Base-by-base conservation (phyloP, 2,113 vertebrate genomes). In the Nyctibius bracteatus region DNA sequence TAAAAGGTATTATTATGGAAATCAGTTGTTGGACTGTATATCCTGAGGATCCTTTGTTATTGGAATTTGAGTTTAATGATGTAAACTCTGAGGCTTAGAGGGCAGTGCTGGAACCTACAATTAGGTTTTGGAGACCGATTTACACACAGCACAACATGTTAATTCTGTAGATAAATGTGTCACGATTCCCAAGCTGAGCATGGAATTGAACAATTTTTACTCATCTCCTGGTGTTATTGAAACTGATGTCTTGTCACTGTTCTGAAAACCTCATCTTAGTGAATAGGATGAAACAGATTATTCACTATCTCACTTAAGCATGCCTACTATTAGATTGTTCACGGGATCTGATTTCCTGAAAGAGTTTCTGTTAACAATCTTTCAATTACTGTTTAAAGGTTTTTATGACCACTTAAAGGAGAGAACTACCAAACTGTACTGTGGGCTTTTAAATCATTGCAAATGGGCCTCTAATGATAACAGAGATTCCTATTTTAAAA, bases 401-500 rank as follows among this genome's bases (percentile, higher is more conserved):
- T 95, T 97, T 97, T 96, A 95, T 94, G 95, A 94, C 91, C 75
- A 73, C 82, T 96, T 95, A 92, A 94, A 91, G 74, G 79, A 91
- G 88, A 78, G 37, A 94, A 81, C 91, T 80, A 93, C 63, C 92
- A 88, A 86, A 87, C 9, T 66, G 65, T 92, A 82, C 65, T 85
- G 54, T 82, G 54, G 92, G 52, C 88, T 91, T 94, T 89, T 92
- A 96, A 96, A 90, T 96, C 88, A 90, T 86, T 85, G 92, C 81
- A 92, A 93, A 91, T 94, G 83, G 86, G 68, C 83, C 80, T 94
- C 80, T 96, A 87, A 96, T 4, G 86, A 94, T 96, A 94, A 85
- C 59, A 82, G 81, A 90, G 52, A 82, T 88, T 92, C 94, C 77
- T 89, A 44, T 93, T 94, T 98, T 97, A 97, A 98, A 97, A 95